Percentiles rank a stretch among this genome's conserved stretches.
These are phyloP conservation scores for Idaea straminata DNA, from an alignment of 2,888 invertebrate species.

Conservation along the genomic window DNA sequence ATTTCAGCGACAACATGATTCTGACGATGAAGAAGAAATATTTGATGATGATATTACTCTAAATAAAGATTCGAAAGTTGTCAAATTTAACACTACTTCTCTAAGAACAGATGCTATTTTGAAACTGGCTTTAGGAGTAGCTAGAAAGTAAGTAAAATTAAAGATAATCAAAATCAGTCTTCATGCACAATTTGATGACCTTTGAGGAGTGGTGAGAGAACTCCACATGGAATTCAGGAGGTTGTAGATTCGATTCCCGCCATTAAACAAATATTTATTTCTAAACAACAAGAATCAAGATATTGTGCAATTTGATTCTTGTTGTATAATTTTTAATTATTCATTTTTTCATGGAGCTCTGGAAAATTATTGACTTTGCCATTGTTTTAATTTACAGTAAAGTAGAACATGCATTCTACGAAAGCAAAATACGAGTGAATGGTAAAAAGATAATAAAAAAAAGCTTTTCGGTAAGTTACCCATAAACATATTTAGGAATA, in stretches of 20 bases:
- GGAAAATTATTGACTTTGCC: not conserved
- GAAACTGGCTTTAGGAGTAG: slow-evolving; percentile 84
- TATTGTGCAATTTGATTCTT: too few relatives aligned
- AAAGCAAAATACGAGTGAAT: slow-evolving; percentile 89
- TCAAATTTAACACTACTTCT: slow-evolving; percentile 83
- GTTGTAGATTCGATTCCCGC: too few relatives aligned
- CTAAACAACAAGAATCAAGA: too few relatives aligned
- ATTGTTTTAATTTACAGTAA: slow-evolving; percentile 79
- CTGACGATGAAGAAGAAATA: slow-evolving; percentile 73
- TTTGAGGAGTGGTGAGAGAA: too few relatives aligned
- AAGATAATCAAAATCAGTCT: not conserved
- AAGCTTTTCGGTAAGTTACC: slow-evolving; percentile 80
- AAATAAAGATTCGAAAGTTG: slow-evolving; percentile 82
- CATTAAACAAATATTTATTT: too few relatives aligned
- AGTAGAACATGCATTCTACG: slow-evolving; percentile 89
- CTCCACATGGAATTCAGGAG: too few relatives aligned
- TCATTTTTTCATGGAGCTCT: too few relatives aligned
- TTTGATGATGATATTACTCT: slow-evolving; percentile 70
- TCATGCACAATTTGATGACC: slow-evolving; percentile 4
- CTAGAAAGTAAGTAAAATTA: slow-evolving; percentile 82
- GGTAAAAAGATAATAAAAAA: slow-evolving; percentile 89
- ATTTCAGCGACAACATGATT: slow-evolving; percentile 57
- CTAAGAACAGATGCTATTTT: slow-evolving; percentile 85
- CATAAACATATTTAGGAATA: too few relatives aligned
- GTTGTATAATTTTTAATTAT: too few relatives aligned